phyloP scores from a whole-genome alignment of 2,113 vertebrate species.

The Callopanchax toddi region DNA sequence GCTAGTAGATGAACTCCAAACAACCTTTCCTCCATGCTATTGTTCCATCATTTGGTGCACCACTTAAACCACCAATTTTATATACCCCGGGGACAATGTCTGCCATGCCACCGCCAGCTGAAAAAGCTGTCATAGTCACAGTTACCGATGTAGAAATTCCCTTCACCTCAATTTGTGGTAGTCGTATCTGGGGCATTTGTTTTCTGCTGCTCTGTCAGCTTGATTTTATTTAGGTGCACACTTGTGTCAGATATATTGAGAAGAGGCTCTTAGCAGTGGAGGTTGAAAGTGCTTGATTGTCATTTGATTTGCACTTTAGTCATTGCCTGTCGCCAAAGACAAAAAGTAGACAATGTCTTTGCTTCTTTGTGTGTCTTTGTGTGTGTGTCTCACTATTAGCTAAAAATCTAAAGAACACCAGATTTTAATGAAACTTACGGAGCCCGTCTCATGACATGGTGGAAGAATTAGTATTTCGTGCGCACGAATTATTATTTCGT shows the following conservation, averaged over 20 bases:
- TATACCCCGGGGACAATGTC: constrained; percentile 17
- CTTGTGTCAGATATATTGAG: not conserved
- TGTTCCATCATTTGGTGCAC: constrained; percentile 19
- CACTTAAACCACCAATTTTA: constrained; percentile 18
- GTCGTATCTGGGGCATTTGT: not conserved
- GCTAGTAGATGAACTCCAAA: constrained; percentile 53
- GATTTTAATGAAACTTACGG: too few relatives aligned
- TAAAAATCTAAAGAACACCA: too few relatives aligned
- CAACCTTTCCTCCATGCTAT: constrained; percentile 35
- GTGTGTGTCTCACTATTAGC: too few relatives aligned
- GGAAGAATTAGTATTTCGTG: too few relatives aligned
- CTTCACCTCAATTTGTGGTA: constrained; percentile 8
- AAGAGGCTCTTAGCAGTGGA: not conserved
- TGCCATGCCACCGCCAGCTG: constrained; percentile 14
- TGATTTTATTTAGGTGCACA: not conserved
- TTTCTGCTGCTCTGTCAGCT: not conserved
- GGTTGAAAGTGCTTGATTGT: not conserved
- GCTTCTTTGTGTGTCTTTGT: too few relatives aligned
- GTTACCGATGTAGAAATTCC: constrained; percentile 1
- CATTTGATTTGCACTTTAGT: not conserved
- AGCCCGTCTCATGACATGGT: too few relatives aligned
- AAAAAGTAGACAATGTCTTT: too few relatives aligned
- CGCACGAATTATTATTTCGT: too few relatives aligned
- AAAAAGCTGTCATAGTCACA: constrained; percentile 16
- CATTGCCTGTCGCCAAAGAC: too few relatives aligned